phyloP scores from a whole-genome alignment of 2,888 invertebrate genomes.

The Oscheius sp. region DNA sequence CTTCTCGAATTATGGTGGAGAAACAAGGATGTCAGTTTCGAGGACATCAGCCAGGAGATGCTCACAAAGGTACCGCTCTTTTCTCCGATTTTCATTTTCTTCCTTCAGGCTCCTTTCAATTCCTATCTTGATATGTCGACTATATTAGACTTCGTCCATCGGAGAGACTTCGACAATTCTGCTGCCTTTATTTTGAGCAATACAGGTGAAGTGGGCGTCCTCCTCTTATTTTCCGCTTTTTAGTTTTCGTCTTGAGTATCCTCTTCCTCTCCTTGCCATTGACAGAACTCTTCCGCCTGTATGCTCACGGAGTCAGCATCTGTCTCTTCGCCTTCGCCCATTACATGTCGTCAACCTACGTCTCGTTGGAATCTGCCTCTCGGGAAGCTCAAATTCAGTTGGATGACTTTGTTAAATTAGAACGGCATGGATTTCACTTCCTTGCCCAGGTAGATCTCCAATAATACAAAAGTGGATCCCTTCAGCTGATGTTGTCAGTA shows the following conservation, averaged over 20 bases:
- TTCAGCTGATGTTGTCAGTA: constrained; percentile 44
- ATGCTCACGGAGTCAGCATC: constrained; percentile 76
- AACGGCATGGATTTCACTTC: constrained; percentile 67
- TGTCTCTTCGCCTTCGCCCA: constrained; percentile 75
- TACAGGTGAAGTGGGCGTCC: constrained; percentile 50
- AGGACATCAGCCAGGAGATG: constrained; percentile 57
- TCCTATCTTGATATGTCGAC: constrained; percentile 62
- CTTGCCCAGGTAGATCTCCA: constrained; percentile 59
- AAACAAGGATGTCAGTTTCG: constrained; percentile 58
- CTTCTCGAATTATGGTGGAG: constrained; percentile 66
- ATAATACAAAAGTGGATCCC: too few relatives aligned
- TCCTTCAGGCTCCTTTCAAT: constrained; percentile 44
- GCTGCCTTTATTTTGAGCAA: constrained; percentile 63
- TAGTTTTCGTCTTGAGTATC: constrained; percentile 76
- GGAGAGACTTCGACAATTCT: constrained; percentile 62
- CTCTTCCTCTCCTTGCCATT: constrained; percentile 76
- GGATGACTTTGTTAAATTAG: constrained; percentile 71
- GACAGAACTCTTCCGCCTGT: constrained; percentile 75
- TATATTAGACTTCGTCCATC: constrained; percentile 68
- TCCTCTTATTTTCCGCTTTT: constrained; percentile 38
- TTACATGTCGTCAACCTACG: constrained; percentile 75
- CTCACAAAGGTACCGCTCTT: constrained; percentile 43
- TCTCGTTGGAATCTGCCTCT: constrained; percentile 71
- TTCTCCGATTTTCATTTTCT: neutral
- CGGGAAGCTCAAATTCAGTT: constrained; percentile 57